Evolutionary conservation across 2,888 invertebrate genomes (phyloP).

Genomic region (Aspidiotus destructor): DNA sequence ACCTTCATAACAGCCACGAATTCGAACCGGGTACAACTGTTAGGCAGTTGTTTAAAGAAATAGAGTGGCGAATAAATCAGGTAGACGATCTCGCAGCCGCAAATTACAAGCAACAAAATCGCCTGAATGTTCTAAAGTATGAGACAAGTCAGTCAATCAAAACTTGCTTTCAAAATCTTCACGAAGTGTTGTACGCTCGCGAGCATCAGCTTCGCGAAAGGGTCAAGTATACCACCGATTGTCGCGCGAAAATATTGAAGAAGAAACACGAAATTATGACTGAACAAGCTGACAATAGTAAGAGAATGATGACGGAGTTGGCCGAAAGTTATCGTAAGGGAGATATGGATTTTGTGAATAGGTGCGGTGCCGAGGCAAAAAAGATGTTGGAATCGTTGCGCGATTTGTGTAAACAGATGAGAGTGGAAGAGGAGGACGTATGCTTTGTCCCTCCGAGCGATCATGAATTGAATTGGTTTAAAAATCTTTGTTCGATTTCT

Average conservation of each 20-base stretch:
- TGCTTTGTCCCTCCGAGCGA: conserved; percentile 18
- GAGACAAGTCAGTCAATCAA: conserved; percentile 8
- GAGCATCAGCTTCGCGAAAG: conserved; percentile 13
- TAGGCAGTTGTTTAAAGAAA: conserved; percentile 21
- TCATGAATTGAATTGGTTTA: neutral
- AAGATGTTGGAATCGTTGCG: conserved; percentile 18
- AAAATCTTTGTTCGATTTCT: no score
- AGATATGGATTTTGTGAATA: neutral
- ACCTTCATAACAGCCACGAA: conserved; percentile 20
- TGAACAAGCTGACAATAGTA: neutral
- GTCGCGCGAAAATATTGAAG: conserved; percentile 17
- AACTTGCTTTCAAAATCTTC: conserved; percentile 15
- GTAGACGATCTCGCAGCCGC: conserved; percentile 6
- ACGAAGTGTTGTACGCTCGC: conserved; percentile 7
- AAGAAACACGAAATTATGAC: conserved; percentile 17
- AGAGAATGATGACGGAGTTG: conserved; percentile 7
- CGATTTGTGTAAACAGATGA: neutral
- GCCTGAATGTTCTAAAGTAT: conserved; percentile 9
- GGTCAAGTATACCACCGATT: conserved; percentile 8
- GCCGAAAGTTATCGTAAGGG: conserved; percentile 6
- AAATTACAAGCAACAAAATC: conserved; percentile 19
- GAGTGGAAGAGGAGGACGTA: conserved; percentile 19
- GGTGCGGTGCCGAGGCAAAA: conserved; percentile 12
- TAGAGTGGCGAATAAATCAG: neutral
- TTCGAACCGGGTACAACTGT: conserved; percentile 14